Evolutionary conservation across 2,797 vertebrate species (phyloP).

Genomic region (Benthosema pterotum): DNA sequence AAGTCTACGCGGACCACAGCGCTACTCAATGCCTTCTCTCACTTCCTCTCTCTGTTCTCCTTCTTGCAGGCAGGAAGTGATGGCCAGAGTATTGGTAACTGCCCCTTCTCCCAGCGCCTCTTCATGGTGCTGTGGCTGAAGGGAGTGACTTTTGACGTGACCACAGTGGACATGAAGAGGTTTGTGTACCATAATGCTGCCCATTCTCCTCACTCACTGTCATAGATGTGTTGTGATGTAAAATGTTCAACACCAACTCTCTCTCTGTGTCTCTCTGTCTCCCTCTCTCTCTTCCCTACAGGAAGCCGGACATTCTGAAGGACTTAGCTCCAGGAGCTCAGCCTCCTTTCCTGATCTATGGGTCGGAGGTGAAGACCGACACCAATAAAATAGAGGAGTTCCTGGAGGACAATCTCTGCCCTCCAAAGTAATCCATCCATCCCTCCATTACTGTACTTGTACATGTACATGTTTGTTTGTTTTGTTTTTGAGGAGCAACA

Average conservation of each 20-base stretch:
- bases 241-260: not conserved
- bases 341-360: conserved; percentile 88
- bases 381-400: conserved; percentile 97
- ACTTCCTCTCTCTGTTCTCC: not conserved
- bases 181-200: conserved; percentile 62
- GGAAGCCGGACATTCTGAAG: conserved; percentile 89
- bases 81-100: conserved; percentile 93
- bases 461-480: too few relatives aligned
- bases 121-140: conserved; percentile 96
- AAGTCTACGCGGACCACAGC: too few relatives aligned
- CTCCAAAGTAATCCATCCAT: conserved; percentile 82
- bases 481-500: too few relatives aligned
- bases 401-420: conserved; percentile 87
- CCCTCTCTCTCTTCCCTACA: conserved; percentile 43
- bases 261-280: not conserved
- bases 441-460: conserved; percentile 3
- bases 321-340: conserved; percentile 90
- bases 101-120: conserved; percentile 92
- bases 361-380: conserved; percentile 89
- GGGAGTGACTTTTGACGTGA: conserved; percentile 91
- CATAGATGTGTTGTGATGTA: too few relatives aligned
- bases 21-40: not conserved
- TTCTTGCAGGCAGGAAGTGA: conserved; percentile 90
- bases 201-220: not conserved
- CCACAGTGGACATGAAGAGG: conserved; percentile 93